Conservation (phyloP, 2,797 vertebrate species). For the Coendou prehensilis region DNA sequence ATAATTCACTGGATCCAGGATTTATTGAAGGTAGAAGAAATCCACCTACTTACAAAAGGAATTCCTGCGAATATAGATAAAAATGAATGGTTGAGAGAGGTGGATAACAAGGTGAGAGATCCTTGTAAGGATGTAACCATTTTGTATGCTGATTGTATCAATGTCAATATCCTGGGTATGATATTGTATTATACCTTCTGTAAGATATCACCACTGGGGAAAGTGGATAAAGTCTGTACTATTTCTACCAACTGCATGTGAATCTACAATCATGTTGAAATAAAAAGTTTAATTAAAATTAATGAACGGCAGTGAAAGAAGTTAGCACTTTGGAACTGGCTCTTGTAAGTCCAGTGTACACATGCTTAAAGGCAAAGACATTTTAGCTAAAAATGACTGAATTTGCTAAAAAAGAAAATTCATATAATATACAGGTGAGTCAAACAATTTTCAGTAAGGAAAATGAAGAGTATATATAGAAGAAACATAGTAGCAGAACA, state of each 20-base stretch:
- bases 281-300: conserved; percentile 38
- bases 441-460: neutral
- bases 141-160: neutral
- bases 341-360: neutral
- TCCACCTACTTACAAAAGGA: neutral
- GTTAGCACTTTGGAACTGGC: conserved; percentile 11
- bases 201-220: neutral
- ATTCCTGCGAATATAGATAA: conserved; percentile 3
- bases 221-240: neutral
- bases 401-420: conserved; percentile 54
- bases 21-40: conserved; percentile 31
- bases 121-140: neutral
- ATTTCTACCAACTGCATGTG: conserved; percentile 6
- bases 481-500: conserved; percentile 35
- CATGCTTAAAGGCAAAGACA: conserved; percentile 32
- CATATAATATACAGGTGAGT: neutral
- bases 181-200: conserved; percentile 19
- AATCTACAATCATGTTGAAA: conserved; percentile 35
- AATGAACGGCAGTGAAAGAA: conserved; percentile 30
- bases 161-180: neutral
- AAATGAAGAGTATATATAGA: conserved; percentile 36
- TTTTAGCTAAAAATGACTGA: conserved; percentile 46
- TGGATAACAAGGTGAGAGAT: neutral
- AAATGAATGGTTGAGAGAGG: neutral
- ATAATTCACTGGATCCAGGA: conserved; percentile 44